Conservation (phyloP, 2,888 invertebrate species). For the Automeris io region DNA sequence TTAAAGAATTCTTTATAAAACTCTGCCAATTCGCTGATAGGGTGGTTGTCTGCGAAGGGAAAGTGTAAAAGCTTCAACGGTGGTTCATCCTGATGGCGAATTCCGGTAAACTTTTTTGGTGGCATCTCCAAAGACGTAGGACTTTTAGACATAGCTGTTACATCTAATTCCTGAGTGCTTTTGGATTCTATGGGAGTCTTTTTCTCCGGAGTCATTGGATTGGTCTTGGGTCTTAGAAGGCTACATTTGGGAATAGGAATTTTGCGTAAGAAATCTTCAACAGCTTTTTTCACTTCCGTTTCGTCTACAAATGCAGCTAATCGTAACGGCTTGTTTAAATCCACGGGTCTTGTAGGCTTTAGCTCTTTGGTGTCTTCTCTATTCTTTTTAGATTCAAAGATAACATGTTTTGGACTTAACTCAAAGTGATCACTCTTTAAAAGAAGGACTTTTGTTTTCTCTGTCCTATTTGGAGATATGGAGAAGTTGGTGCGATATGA, state of each 20-base stretch:
- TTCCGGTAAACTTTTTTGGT: slow-evolving; percentile 61
- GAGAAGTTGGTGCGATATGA: slow-evolving; percentile 95
- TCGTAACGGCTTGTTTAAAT: slow-evolving; percentile 83
- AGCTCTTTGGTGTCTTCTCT: slow-evolving; percentile 63
- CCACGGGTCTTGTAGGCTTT: slow-evolving; percentile 57
- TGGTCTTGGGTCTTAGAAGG: slow-evolving; percentile 42
- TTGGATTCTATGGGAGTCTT: slow-evolving; percentile 35
- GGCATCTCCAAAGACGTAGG: slow-evolving; percentile 61
- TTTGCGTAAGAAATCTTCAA: slow-evolving; percentile 53
- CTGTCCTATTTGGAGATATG: slow-evolving; percentile 88
- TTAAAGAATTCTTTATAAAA: slow-evolving; percentile 89
- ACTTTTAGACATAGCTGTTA: slow-evolving; percentile 43
- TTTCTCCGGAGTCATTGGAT: slow-evolving; percentile 17
- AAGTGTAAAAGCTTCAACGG: slow-evolving; percentile 85
- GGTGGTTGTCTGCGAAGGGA: slow-evolving; percentile 85
- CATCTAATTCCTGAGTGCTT: slow-evolving; percentile 57
- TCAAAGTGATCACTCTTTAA: slow-evolving; percentile 97
- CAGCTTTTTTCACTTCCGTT: slow-evolving; percentile 40
- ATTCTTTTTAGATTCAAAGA: slow-evolving; percentile 78
- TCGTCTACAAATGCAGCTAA: slow-evolving; percentile 86
- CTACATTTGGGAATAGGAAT: slow-evolving; percentile 47
- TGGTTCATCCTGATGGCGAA: slow-evolving; percentile 72
- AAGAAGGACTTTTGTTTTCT: slow-evolving; percentile 83
- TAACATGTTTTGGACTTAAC: slow-evolving; percentile 81
- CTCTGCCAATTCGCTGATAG: slow-evolving; percentile 84